Evolutionary conservation across 2,797 vertebrate genomes (phyloP).

Genomic region (Danio aesculapii): DNA sequence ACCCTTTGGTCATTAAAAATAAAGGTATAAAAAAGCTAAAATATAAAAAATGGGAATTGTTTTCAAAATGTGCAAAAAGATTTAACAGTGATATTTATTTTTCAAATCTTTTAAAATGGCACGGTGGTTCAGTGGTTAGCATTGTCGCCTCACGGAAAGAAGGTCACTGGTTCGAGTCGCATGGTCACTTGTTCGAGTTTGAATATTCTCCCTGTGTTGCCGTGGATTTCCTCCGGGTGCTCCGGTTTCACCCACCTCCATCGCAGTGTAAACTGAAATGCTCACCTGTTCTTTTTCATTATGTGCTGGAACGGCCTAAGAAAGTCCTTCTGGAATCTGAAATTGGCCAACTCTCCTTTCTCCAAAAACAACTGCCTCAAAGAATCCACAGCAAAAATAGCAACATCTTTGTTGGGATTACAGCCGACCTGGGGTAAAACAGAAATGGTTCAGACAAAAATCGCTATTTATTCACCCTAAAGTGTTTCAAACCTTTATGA

Average conservation of each 20-base stretch:
- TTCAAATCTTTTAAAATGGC: too few relatives aligned
- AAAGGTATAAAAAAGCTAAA: background rate
- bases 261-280: background rate
- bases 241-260: too few relatives aligned
- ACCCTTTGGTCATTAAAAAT: background rate
- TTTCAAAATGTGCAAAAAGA: constrained; percentile 3
- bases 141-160: too few relatives aligned
- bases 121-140: too few relatives aligned
- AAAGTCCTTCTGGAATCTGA: constrained; percentile 99
- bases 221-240: too few relatives aligned
- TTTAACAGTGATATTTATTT: background rate
- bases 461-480: too few relatives aligned
- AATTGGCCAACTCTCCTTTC: constrained; percentile 98
- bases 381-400: constrained; percentile 98
- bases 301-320: constrained; percentile 98
- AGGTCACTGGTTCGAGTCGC: too few relatives aligned
- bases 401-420: constrained; percentile 97
- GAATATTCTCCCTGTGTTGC: too few relatives aligned
- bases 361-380: constrained; percentile 98
- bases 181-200: too few relatives aligned
- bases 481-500: too few relatives aligned
- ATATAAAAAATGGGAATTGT: background rate
- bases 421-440: constrained; percentile 89
- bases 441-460: constrained; percentile 42
- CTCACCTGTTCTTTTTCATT: constrained; percentile 98